phyloP scores from a whole-genome alignment of 1,140 invertebrate species.

The Drosophila rhopaloa region DNA sequence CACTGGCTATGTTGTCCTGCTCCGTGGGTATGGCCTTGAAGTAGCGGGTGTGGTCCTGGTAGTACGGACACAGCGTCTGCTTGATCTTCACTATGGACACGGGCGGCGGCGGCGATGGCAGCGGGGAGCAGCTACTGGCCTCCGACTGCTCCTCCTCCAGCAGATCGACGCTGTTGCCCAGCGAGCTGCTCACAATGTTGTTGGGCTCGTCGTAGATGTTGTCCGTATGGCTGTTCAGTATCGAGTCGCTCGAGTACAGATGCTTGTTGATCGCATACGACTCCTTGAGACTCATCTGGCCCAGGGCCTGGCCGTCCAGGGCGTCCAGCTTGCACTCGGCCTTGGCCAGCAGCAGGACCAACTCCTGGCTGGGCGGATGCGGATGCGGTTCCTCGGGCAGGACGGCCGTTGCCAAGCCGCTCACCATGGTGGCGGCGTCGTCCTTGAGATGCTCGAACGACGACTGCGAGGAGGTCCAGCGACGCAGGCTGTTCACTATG shows the following conservation, averaged over 20 bases:
- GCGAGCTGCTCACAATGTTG: conserved; percentile 76
- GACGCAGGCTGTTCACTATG: conserved; percentile 71
- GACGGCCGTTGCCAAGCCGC: conserved; percentile 7
- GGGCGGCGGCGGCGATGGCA: conserved; percentile 72
- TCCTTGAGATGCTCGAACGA: conserved; percentile 79
- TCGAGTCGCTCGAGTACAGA: conserved; percentile 80
- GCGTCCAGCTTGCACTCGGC: conserved; percentile 20
- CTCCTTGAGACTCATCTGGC: conserved; percentile 62
- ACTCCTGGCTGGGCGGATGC: conserved; percentile 28
- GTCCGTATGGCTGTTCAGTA: conserved; percentile 79
- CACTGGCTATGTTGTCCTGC: conserved; percentile 75
- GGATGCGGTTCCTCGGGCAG: conserved; percentile 20
- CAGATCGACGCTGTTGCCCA: conserved; percentile 75
- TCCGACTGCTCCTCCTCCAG: conserved; percentile 70
- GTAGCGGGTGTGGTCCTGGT: conserved; percentile 81
- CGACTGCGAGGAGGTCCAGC: conserved; percentile 82
- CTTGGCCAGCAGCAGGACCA: conserved; percentile 55
- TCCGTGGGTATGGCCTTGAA: conserved; percentile 83
- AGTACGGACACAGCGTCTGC: conserved; percentile 74
- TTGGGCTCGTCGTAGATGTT: conserved; percentile 84
- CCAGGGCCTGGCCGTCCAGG: conserved; percentile 20
- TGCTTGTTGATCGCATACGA: conserved; percentile 81
- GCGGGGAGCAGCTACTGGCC: conserved; percentile 66
- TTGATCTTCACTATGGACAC: conserved; percentile 73
- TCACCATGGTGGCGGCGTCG: conserved; percentile 48